A percentile compares a stretch with the other conserved stretches of the same genome.
Evolutionary conservation across 2,888 invertebrate genomes (phyloP).

Genomic region (Pristionchus japonicus): DNA sequence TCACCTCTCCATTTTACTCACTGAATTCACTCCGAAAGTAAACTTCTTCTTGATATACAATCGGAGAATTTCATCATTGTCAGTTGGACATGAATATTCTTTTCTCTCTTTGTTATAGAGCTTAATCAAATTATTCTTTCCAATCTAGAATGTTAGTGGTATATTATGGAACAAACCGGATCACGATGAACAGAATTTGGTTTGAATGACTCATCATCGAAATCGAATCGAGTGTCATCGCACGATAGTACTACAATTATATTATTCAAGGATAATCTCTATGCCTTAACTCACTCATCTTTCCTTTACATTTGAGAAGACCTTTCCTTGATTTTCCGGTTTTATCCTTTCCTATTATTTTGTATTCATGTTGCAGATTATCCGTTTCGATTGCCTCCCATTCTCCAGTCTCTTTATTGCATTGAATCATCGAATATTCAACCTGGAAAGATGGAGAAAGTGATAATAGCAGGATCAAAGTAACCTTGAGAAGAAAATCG

Average conservation of each 20-base stretch:
- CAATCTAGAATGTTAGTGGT: neutral
- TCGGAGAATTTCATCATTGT: no score
- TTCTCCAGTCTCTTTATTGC: neutral
- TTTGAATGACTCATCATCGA: neutral
- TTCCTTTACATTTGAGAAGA: neutral
- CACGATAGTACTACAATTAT: neutral
- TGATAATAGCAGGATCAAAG: neutral
- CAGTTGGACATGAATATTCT: neutral
- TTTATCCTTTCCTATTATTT: neutral
- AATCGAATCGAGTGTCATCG: neutral
- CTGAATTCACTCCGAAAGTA: neutral
- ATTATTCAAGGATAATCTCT: neutral
- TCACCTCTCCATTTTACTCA: neutral
- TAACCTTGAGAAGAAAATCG: neutral
- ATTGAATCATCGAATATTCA: neutral
- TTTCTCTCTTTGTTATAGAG: neutral
- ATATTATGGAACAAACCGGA: neutral
- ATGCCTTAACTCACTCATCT: neutral
- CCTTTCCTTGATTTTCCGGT: neutral
- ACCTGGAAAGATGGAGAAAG: no score
- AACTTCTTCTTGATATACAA: neutral
- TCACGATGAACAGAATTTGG: neutral
- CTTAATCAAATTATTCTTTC: neutral
- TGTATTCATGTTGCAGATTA: neutral
- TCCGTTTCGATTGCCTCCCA: neutral